Percentiles rank a stretch among this genome's conserved stretches.
Evolutionary conservation across 2,888 invertebrate species (phyloP).

Genomic region (Andrena flavipes): DNA sequence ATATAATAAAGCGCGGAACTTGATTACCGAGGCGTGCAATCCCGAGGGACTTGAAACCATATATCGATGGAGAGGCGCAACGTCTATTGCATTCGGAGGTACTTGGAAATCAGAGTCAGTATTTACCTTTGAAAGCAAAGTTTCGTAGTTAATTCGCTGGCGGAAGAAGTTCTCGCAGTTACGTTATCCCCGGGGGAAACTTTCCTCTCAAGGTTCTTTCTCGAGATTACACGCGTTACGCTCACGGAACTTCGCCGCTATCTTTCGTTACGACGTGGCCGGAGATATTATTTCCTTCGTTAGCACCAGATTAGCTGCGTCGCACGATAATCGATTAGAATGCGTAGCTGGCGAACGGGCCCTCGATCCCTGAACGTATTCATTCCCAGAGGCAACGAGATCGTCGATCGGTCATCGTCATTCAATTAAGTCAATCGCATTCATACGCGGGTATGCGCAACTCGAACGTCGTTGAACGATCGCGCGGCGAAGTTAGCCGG

Average conservation of each 20-base stretch:
- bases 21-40: too few relatives aligned
- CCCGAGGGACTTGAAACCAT: not conserved
- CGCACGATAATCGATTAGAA: not conserved
- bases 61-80: too few relatives aligned
- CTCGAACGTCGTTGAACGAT: not conserved
- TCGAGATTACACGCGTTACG: not conserved
- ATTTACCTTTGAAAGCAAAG: slow-evolving; percentile 15
- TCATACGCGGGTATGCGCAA: not conserved
- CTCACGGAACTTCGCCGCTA: not conserved
- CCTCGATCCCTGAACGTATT: not conserved
- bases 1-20: too few relatives aligned
- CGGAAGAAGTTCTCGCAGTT: not conserved
- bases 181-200: slow-evolving; percentile 15
- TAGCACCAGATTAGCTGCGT: slow-evolving; percentile 2
- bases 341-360: not conserved
- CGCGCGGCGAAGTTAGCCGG: not conserved
- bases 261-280: slow-evolving; percentile 7
- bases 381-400: not conserved
- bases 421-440: slow-evolving; percentile 16
- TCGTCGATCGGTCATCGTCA: slow-evolving; percentile 1
- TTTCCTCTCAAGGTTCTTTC: slow-evolving; percentile 8
- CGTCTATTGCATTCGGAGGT: slow-evolving; percentile 6
- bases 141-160: slow-evolving; percentile 17
- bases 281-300: not conserved
- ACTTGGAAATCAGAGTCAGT: not conserved